Conservation (phyloP, 2,113 vertebrate species). For the Euleptes europaea region DNA sequence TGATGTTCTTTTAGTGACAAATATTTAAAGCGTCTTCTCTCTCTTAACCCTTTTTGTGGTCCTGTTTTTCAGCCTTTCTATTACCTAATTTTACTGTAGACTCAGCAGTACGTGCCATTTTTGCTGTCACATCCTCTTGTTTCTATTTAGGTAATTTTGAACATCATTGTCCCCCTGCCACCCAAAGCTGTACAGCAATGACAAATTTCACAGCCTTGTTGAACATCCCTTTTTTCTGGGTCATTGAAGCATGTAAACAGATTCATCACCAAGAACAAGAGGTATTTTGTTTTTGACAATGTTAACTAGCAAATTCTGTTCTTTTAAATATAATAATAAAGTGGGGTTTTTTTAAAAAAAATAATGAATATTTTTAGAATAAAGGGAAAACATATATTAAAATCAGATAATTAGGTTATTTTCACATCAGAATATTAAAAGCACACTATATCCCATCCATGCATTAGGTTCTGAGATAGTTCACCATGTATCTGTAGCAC, state of each 20-base stretch:
- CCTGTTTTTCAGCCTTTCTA: conserved; percentile 43
- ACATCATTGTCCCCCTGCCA: conserved; percentile 33
- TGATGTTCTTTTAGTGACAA: not conserved
- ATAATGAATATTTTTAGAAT: not conserved
- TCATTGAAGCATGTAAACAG: conserved; percentile 17
- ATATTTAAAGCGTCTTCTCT: conserved; percentile 28
- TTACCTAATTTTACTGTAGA: conserved; percentile 8
- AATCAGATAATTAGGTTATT: not conserved
- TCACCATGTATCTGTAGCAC: not conserved
- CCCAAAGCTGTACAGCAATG: conserved; percentile 15
- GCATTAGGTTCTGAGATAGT: not conserved
- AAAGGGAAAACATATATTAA: not conserved
- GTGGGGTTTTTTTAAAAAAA: not conserved
- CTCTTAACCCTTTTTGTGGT: conserved; percentile 24
- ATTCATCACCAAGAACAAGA: conserved; percentile 38
- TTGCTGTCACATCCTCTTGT: conserved; percentile 38
- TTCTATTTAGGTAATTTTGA: conserved; percentile 48
- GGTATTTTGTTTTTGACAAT: not conserved
- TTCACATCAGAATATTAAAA: not conserved
- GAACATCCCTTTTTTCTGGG: conserved; percentile 12
- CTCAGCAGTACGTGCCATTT: conserved; percentile 25
- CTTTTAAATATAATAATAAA: not conserved
- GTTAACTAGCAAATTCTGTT: not conserved
- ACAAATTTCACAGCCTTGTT: conserved; percentile 47
- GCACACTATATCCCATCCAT: not conserved